Evolutionary conservation across 2,888 invertebrate genomes (phyloP).

Genomic region (Monoplex corrugatus): DNA sequence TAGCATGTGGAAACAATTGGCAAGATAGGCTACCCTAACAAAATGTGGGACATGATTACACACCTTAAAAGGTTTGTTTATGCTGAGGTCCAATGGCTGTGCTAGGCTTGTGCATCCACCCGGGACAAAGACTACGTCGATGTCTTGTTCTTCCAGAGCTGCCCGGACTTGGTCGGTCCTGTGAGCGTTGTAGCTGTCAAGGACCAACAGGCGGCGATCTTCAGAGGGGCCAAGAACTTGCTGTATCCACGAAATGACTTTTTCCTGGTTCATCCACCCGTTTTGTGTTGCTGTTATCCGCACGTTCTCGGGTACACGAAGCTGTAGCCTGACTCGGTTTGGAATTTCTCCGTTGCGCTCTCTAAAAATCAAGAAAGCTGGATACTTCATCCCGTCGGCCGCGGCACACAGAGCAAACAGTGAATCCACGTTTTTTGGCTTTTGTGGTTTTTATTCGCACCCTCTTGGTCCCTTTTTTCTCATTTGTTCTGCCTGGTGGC

Average conservation of each 20-base stretch:
- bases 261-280: slow-evolving; percentile 34
- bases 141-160: slow-evolving; percentile 33
- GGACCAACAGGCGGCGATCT: slow-evolving; percentile 15
- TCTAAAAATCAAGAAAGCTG: slow-evolving; percentile 37
- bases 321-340: background rate
- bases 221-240: slow-evolving; percentile 31
- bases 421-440: slow-evolving; percentile 35
- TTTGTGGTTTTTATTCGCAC: slow-evolving; percentile 9
- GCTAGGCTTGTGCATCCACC: slow-evolving; percentile 40
- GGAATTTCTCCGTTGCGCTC: slow-evolving; percentile 35
- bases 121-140: slow-evolving; percentile 32
- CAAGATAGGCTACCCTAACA: too few species aligned
- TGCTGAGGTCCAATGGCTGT: slow-evolving; percentile 37
- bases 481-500: slow-evolving; percentile 15
- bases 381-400: slow-evolving; percentile 29
- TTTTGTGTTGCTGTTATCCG: slow-evolving; percentile 33
- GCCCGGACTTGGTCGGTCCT: background rate
- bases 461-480: slow-evolving; percentile 15
- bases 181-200: slow-evolving; percentile 23
- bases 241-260: slow-evolving; percentile 11
- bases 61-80: slow-evolving; percentile 38
- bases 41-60: too few species aligned
- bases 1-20: too few species aligned
- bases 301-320: slow-evolving; percentile 23
- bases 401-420: slow-evolving; percentile 36